phyloP scores from a whole-genome alignment of 2,113 vertebrate genomes.

The Myrmecobius fasciatus region DNA sequence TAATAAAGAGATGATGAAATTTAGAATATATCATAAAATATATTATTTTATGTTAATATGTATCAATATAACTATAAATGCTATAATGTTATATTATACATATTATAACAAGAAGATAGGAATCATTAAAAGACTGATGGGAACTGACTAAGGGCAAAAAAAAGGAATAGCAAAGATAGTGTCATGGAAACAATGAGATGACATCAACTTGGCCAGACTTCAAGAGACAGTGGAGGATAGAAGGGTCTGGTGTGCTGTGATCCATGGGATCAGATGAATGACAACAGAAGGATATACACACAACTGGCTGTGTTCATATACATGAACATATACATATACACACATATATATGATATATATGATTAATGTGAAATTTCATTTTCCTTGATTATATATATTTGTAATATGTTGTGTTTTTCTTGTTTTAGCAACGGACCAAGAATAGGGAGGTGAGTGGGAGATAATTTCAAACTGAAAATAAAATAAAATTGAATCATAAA shows the following conservation, averaged over 20 bases:
- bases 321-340: not conserved
- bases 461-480: not conserved
- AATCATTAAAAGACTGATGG: not conserved
- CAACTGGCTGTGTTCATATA: too few species aligned
- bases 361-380: not conserved
- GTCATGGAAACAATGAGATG: not conserved
- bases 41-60: not conserved
- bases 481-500: not conserved
- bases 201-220: not conserved
- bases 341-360: not conserved
- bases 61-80: not conserved
- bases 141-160: not conserved
- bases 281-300: not conserved
- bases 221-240: not conserved
- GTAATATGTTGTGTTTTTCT: not conserved
- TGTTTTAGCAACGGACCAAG: not conserved
- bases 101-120: not conserved
- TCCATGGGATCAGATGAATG: not conserved
- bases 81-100: not conserved
- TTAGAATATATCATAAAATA: not conserved
- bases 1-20: not conserved
- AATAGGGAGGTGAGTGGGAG: not conserved
- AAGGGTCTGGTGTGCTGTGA: not conserved
- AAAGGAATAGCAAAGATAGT: not conserved
- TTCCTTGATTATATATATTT: not conserved